Base-by-base conservation (phyloP, 2,113 vertebrate species). In the Heterotis niloticus region DNA sequence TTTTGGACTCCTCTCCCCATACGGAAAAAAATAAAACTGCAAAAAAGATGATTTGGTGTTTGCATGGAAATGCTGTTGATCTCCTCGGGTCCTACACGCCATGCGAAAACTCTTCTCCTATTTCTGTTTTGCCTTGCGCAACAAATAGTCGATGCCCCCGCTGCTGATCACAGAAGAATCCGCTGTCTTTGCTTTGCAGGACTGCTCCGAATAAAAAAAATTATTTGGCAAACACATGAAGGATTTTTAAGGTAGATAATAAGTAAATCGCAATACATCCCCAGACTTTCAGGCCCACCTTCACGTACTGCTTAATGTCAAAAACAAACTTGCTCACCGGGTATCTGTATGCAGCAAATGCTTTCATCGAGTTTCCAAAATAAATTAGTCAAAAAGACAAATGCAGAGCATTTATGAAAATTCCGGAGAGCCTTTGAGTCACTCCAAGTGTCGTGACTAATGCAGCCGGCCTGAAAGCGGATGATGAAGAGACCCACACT, bases 381-480 rank as follows among this genome's bases (percentile, higher is more conserved):
- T 67, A 68, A 77, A 77, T 67, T 67, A 28, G 51, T 44, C 44
- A 67, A 56, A 17, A 34, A 57, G 54, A 51, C 51, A 73, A 51
- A 64, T 26, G 17, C 0, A 51, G 28, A 71, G 59, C 20, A 79
- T 79, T 79, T 79, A 23, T 74, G 44, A 79, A 72, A 78, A 78
- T 71, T 57, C 57, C 24, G 11, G 70, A 71, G 70, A 79, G 57
- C 10, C 10, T 73, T 75, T 77, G 80, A 83, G 79, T 83, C 77
- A 81, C 77, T 62, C 75, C 62, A 64, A 18, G 26, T 59, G 75
- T 78, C 79, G 70, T 79, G 80, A 73, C 80, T 23, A 81, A 83
- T 77, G 59, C 68, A 69, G 67, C 78, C 28, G 66, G 24, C 73
- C 78, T 17, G 23, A 56, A 79, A 71, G 12, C 70, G 64, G 67